Conservation (phyloP, 2,797 vertebrate species). For the Hyperoplus lanceolatus region DNA sequence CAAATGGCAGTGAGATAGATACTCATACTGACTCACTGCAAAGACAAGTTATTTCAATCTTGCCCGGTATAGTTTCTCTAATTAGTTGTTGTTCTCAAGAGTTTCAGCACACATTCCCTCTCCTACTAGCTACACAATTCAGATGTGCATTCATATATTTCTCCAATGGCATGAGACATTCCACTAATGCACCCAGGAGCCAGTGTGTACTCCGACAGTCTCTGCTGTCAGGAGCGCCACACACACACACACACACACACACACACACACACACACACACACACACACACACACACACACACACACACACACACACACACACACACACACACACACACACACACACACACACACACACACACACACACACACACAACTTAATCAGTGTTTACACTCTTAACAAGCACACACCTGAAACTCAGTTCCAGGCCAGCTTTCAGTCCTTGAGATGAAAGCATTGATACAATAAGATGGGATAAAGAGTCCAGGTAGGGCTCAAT, state of each 20-base stretch:
- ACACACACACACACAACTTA: no score
- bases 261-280: no score
- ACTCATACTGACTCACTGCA: no score
- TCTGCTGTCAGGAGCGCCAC: conserved; percentile 25
- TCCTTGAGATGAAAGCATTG: no score
- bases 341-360: no score
- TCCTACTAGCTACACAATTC: conserved; percentile 3
- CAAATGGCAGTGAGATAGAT: background rate
- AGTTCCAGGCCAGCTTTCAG: no score
- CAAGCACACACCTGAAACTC: no score
- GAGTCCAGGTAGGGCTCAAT: background rate
- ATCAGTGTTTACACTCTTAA: no score
- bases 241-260: background rate
- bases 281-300: no score
- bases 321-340: no score
- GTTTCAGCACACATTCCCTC: background rate
- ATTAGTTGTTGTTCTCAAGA: background rate
- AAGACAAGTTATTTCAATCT: background rate
- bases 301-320: background rate
- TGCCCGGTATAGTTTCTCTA: background rate
- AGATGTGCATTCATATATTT: conserved; percentile 6
- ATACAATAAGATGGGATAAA: no score
- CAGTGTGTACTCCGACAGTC: conserved; percentile 11
- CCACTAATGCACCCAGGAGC: background rate
- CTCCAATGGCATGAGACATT: conserved; percentile 32